A percentile compares a stretch with the other conserved stretches of the same genome.
phyloP scores from a whole-genome alignment of 2,113 vertebrate genomes.

The Crotalus viridis region DNA sequence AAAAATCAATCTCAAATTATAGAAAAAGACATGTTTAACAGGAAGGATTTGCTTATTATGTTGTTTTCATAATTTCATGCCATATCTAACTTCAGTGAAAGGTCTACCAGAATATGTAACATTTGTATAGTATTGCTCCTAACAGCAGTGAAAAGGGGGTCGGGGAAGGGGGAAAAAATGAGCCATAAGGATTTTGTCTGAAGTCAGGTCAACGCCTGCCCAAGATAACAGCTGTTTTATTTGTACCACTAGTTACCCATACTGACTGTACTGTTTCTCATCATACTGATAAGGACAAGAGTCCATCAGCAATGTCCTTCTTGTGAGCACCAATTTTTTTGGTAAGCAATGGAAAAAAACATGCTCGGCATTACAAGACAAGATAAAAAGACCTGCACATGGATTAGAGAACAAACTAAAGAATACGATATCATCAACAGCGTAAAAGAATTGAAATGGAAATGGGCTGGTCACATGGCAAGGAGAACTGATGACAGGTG shows the following conservation, averaged over 20 bases:
- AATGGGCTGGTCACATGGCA: too few relatives aligned
- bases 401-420: too few relatives aligned
- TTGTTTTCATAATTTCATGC: constrained; percentile 7
- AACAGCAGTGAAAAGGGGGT: background rate
- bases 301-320: constrained; percentile 31
- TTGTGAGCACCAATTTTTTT: constrained; percentile 33
- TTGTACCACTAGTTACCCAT: constrained; percentile 38
- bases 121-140: constrained; percentile 42
- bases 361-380: too few relatives aligned
- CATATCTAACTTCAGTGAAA: constrained; percentile 17
- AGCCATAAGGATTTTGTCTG: constrained; percentile 47
- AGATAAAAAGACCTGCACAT: too few relatives aligned
- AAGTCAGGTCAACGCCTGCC: constrained; percentile 45
- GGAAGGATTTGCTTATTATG: constrained; percentile 5
- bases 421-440: too few relatives aligned
- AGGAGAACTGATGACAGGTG: too few relatives aligned
- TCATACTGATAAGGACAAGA: constrained; percentile 38
- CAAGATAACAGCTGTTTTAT: constrained; percentile 37
- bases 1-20: constrained; percentile 7
- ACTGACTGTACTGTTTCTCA: constrained; percentile 42
- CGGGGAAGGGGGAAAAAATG: background rate
- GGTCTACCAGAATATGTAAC: background rate
- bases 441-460: too few relatives aligned
- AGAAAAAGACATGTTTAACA: constrained; percentile 11
- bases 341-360: constrained; percentile 20